Evolutionary conservation across 2,797 vertebrate genomes (phyloP), one percentile per base, ranked within the genome.

Genomic region (Aldrovandia affinis): DNA sequence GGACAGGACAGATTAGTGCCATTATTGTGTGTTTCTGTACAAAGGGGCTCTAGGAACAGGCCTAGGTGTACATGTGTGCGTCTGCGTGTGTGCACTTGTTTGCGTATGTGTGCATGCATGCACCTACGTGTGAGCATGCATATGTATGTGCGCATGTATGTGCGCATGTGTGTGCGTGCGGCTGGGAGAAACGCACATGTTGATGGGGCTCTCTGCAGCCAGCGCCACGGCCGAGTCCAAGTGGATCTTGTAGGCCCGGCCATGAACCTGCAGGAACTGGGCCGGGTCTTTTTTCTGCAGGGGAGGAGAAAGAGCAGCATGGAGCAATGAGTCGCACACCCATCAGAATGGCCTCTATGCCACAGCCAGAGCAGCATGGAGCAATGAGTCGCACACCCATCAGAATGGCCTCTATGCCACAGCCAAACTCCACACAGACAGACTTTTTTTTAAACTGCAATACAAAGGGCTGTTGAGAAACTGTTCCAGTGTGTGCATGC

Each of bases 181-280:
- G 30, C 5, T 14, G 30, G 28, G n/a, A 28, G 2, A 15, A 42
- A 88, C 97, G 95, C 87, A 99, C 97, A 99, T 99, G 93, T 99
- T 99, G 82, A 97, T 96, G 0, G 97, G 98, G 83, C 97, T 98
- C 91, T 99, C 98, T 6, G 98, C 98, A 0, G 98, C 98, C 84
- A 99, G 85, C 0, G 98, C 97, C 1, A 99, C 97, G 0, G 98
- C 97, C 0, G 98, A 97, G 91, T 99, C 98, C 88, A 99, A 93
- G 85, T 98, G 96, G 59, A 99, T 97, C 91, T 98, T 99, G 90
- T 98, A 99, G n/a, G 97, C 95, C n/a, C 97, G 94, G 42, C 98
- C 98, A 1, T 99, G 98, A n/a, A 99, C 97, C 91, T 99, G 98
- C 52, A 99, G 96, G 89, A 99, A 99, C 95, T 99, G 98, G n/a